Evolutionary conservation across 2,888 invertebrate species (phyloP).

Genomic region (Euzophera pinguis): DNA sequence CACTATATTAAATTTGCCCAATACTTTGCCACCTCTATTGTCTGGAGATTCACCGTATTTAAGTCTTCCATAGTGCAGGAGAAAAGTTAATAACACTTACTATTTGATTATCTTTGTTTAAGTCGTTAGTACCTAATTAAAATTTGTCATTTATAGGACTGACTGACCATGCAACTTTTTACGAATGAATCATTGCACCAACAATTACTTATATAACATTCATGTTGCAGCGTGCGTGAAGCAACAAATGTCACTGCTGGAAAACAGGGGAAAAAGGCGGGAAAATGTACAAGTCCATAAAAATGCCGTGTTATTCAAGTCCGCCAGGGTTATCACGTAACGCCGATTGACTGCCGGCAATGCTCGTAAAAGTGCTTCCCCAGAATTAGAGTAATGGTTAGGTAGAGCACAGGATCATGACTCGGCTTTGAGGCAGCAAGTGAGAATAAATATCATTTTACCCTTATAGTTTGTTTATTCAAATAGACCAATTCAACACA

Average conservation of each 20-base stretch:
- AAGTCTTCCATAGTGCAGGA: no score
- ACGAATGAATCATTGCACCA: not conserved
- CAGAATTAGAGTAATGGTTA: not conserved
- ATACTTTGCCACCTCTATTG: no score
- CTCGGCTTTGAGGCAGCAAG: not conserved
- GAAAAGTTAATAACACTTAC: no score
- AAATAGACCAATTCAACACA: no score
- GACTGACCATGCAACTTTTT: no score
- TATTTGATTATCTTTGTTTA: no score
- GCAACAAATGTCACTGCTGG: not conserved
- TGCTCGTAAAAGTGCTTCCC: slow-evolving; percentile 4
- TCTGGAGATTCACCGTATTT: no score
- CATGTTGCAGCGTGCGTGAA: not conserved
- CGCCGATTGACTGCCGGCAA: slow-evolving; percentile 1
- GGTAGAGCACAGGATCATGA: not conserved
- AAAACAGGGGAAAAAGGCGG: not conserved
- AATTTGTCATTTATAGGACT: no score
- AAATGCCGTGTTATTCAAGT: not conserved
- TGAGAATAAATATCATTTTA: not conserved
- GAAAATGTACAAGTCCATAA: slow-evolving; percentile 4
- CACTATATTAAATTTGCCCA: no score
- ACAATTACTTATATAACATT: no score
- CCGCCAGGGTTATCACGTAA: slow-evolving; percentile 2
- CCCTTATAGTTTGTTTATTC: no score
- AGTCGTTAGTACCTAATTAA: no score